Conservation (phyloP, 2,113 vertebrate genomes). For the Elachura formosa region DNA sequence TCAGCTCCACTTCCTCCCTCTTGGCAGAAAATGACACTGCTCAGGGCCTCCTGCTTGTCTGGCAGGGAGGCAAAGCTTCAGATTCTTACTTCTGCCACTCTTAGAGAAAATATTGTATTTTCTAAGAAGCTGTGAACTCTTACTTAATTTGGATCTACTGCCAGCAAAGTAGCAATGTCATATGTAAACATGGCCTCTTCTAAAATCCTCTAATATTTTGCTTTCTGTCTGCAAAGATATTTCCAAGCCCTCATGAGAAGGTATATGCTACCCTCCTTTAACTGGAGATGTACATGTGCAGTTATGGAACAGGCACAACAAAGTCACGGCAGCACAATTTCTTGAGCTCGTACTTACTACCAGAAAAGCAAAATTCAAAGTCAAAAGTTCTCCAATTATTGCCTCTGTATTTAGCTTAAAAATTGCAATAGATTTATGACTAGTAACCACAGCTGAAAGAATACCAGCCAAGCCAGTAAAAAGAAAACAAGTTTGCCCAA, state of each 20-base stretch:
- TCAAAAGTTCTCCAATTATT: not conserved
- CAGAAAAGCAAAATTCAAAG: not conserved
- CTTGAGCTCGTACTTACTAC: not conserved
- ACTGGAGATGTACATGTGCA: fast-evolving
- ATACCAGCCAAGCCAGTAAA: not conserved
- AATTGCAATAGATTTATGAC: not conserved
- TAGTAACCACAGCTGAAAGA: not conserved
- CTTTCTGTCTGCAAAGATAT: not conserved
- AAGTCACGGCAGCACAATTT: not conserved
- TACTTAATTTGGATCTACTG: not conserved
- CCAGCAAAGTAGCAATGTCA: not conserved
- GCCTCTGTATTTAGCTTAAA: not conserved
- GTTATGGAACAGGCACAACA: not conserved
- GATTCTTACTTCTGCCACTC: not conserved
- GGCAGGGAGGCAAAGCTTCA: not conserved
- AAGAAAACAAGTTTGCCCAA: not conserved
- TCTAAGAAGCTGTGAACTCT: not conserved
- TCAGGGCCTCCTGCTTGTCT: not conserved
- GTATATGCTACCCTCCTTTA: not conserved
- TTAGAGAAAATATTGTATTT: not conserved
- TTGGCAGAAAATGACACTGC: not conserved
- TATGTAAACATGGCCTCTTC: not conserved
- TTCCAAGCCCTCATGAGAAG: not conserved
- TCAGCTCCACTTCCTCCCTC: not conserved
- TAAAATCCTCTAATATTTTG: not conserved